Percentiles rank a stretch among this genome's conserved stretches.
phyloP scores from a whole-genome alignment of 2,113 vertebrate genomes.

The Sturnira hondurensis region DNA sequence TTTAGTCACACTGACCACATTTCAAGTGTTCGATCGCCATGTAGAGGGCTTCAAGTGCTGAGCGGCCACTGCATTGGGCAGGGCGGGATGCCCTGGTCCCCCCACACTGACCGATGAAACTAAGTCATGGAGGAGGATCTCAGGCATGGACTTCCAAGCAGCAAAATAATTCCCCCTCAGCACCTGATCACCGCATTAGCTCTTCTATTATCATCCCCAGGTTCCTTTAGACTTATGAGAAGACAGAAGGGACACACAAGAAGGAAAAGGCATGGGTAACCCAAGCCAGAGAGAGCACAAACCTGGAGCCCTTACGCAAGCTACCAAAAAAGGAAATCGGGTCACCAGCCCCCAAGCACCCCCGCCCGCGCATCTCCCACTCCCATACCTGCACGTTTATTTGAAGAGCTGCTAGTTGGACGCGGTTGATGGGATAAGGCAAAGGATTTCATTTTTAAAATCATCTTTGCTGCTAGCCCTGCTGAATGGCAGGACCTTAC shows the following conservation, averaged over 20 bases:
- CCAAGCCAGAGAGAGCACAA: not conserved
- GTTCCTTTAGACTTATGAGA: not conserved
- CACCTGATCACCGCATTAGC: not conserved
- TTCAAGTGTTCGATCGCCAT: not conserved
- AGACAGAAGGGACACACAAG: not conserved
- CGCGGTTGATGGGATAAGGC: not conserved
- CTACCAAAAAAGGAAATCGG: not conserved
- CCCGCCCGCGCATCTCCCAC: not conserved
- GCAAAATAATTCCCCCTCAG: not conserved
- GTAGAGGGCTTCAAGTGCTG: not conserved
- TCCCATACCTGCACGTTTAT: not conserved
- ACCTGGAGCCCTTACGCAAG: not conserved
- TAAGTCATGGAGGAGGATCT: not conserved
- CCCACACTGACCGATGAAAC: not conserved
- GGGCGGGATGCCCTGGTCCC: not conserved
- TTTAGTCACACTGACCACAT: not conserved
- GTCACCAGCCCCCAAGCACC: not conserved
- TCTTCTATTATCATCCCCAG: not conserved
- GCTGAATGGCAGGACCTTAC: not conserved
- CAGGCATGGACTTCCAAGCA: not conserved
- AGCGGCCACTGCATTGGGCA: not conserved
- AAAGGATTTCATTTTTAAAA: constrained; percentile 46
- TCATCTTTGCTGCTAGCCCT: constrained; percentile 35
- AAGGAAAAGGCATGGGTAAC: not conserved
- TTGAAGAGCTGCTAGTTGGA: not conserved